Evolutionary conservation across 1,140 invertebrate species (phyloP).

Genomic region (Eciton burchellii): DNA sequence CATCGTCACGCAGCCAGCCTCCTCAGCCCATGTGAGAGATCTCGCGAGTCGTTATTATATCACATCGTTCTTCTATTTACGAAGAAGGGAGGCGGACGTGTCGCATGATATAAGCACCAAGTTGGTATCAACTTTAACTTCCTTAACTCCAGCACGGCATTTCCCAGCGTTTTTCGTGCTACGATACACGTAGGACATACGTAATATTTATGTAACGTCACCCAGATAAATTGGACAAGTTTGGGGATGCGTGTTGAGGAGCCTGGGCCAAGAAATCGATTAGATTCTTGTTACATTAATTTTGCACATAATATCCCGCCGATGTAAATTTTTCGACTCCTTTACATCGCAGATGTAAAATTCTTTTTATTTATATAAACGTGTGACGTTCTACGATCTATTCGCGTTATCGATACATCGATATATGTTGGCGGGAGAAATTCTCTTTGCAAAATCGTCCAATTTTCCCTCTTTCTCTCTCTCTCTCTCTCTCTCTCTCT

Average conservation of each 20-base stretch:
- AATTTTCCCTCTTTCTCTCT: too few relatives aligned
- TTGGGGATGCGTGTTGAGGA: background rate
- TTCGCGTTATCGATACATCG: background rate
- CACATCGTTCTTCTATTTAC: slow-evolving; percentile 15
- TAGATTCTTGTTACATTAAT: background rate
- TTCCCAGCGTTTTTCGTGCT: background rate
- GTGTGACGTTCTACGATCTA: background rate
- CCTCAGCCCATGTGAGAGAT: background rate
- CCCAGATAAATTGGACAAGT: background rate
- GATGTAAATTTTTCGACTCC: background rate
- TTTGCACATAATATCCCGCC: background rate
- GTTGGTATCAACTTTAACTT: slow-evolving; percentile 32
- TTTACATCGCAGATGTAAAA: background rate
- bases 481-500: too few relatives aligned
- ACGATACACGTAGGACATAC: background rate
- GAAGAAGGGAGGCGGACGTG: background rate
- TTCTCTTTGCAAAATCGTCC: too few relatives aligned
- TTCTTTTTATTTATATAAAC: background rate
- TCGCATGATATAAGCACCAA: background rate
- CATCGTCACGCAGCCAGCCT: background rate
- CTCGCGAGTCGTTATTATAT: background rate
- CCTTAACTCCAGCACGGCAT: background rate
- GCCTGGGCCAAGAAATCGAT: background rate
- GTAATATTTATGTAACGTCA: slow-evolving; percentile 7
- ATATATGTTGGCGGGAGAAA: too few relatives aligned